Percentiles rank a stretch among this genome's conserved stretches.
Conservation (phyloP, 2,888 invertebrate species). For the Drosophila neotestacea region DNA sequence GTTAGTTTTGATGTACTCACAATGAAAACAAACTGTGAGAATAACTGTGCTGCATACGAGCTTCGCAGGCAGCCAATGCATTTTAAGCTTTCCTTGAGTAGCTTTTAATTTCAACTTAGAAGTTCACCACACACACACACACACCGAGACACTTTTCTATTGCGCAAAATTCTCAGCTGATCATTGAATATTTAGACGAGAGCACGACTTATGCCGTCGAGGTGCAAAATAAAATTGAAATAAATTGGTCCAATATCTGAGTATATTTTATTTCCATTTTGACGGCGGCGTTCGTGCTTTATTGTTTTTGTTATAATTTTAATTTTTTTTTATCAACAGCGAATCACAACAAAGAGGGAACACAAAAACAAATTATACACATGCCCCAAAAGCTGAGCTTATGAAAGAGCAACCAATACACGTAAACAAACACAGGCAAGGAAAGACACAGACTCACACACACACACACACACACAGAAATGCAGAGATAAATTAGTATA, state of each 20-base stretch:
- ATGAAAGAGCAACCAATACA: constrained; percentile 37
- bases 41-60: constrained; percentile 24
- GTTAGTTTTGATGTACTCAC: constrained; percentile 58
- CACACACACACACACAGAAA: constrained; percentile 9
- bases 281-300: constrained; percentile 28
- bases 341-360: constrained; percentile 68
- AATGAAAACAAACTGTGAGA: constrained; percentile 37
- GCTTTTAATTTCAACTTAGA: neutral
- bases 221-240: constrained; percentile 74
- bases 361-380: constrained; percentile 52
- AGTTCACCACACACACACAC: constrained; percentile 3
- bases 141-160: constrained; percentile 6
- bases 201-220: constrained; percentile 64
- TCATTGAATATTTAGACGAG: constrained; percentile 34
- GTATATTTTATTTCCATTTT: constrained; percentile 69
- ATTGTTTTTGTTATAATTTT: constrained; percentile 25
- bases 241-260: constrained; percentile 74
- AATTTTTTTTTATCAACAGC: constrained; percentile 58
- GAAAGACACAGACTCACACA: constrained; percentile 11
- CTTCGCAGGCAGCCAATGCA: constrained; percentile 30
- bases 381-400: constrained; percentile 35
- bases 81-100: constrained; percentile 30
- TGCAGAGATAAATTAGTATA: constrained; percentile 13
- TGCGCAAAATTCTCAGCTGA: constrained; percentile 34
- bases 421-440: constrained; percentile 13